Percentiles rank a stretch among this genome's conserved stretches.
These are phyloP conservation scores for Hipposideros larvatus DNA, from an alignment of 2,797 vertebrate species.

Conservation along the genomic window DNA sequence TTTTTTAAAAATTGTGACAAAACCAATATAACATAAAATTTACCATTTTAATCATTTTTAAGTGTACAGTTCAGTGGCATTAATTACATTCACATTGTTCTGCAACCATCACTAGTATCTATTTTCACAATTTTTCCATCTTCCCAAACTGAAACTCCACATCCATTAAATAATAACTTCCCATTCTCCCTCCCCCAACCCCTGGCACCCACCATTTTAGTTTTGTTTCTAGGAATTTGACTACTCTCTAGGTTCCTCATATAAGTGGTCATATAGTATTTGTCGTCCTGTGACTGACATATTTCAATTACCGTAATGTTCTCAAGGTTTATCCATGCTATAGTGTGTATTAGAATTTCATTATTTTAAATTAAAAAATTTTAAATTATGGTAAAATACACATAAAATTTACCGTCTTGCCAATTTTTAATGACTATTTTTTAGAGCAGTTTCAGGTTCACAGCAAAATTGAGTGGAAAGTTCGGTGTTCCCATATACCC, in stretches of 20 bases:
- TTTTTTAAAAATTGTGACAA: neutral
- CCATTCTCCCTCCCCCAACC: fast-evolving
- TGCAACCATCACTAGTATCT: neutral
- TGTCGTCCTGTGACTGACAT: neutral
- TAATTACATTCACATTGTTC: neutral
- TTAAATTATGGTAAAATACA: neutral
- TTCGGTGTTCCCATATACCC: neutral
- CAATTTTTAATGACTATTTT: neutral
- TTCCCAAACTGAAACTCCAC: neutral
- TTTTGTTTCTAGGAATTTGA: neutral
- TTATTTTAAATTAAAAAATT: neutral
- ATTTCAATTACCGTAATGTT: neutral
- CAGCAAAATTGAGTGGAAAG: neutral
- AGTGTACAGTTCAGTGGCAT: neutral
- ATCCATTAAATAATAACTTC: neutral
- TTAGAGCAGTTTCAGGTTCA: neutral
- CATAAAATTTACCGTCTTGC: neutral
- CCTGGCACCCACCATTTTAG: neutral
- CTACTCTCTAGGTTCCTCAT: neutral
- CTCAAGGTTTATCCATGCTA: neutral
- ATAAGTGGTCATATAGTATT: neutral
- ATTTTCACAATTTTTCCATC: neutral
- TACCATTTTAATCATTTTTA: neutral
- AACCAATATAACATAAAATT: neutral
- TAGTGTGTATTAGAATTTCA: neutral